Base-by-base conservation (phyloP, 2,888 invertebrate species). In the Ditula angustiorana region DNA sequence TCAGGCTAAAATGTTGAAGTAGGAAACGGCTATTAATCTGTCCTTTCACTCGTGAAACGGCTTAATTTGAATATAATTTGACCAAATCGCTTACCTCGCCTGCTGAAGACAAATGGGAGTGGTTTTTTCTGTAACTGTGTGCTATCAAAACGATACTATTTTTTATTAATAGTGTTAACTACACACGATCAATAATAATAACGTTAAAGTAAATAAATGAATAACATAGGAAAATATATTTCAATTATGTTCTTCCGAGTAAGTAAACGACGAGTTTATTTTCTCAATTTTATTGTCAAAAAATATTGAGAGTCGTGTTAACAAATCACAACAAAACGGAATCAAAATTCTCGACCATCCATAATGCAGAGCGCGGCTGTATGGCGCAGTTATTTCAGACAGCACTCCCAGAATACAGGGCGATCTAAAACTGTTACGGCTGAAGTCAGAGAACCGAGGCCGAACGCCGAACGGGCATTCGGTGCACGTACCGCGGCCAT, bases 401-500 rank as follows among this genome's bases (percentile, higher is more conserved):
- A 76, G 76, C 73, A 75, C 71, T 74, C 74, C 69, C 70, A 65
- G 72, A 77, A 80, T 78, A 80, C 78, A 75, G 74, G 74, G 71
- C 75, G 80, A 79, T 76, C 74, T 75, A 75, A 79, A 82, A 78
- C 74, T 75, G 74, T 77, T 74, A 76, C 67, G 60, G 68, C 63
- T 69, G 66, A 66, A 68, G 67, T 69, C 67, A 66, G 60, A n/a
- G n/a, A 47, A 41, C 62, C 47, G 60, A 19, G 33, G 59, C 59
- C 56, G 33, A 50, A 21, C 50, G 50, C 50, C 50, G 30, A 50
- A 8, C 49, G 37, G 21, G 64, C 67, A 76, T 84, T 78, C 84
- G 57, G 68, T 66, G 71, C 85, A 86, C 86, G 86, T 85, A 77
- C 77, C 53, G 66, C 72, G 69, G 76, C 82, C 81, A 80, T 84